Percentiles rank a stretch among this genome's conserved stretches.
These are phyloP conservation scores for Drosophila athabasca DNA, from an alignment of 1,140 invertebrate genomes.

Conservation along the genomic window DNA sequence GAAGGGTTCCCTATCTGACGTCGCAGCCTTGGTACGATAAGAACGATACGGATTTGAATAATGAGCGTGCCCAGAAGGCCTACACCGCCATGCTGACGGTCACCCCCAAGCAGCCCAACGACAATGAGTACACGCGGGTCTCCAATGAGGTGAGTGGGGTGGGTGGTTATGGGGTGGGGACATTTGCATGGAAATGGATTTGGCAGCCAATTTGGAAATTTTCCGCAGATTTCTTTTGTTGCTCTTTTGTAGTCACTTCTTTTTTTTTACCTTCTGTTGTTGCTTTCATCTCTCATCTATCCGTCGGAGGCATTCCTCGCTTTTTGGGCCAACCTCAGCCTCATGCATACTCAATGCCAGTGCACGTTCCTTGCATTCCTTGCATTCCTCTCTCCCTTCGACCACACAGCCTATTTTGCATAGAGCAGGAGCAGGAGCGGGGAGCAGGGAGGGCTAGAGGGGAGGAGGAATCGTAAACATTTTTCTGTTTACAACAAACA, in stretches of 20 bases:
- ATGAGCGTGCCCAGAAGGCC: slow-evolving; percentile 93
- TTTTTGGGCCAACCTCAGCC: slow-evolving; percentile 4
- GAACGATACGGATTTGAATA: slow-evolving; percentile 91
- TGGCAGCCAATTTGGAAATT: slow-evolving; percentile 36
- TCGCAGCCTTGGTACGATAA: slow-evolving; percentile 92
- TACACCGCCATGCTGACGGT: slow-evolving; percentile 96
- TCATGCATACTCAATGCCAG: slow-evolving; percentile 60
- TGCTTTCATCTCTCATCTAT: background rate
- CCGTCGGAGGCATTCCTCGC: background rate
- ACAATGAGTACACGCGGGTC: slow-evolving; percentile 90
- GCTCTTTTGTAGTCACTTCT: too few relatives aligned
- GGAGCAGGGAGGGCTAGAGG: too few relatives aligned
- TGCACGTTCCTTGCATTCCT: slow-evolving; percentile 31
- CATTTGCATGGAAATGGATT: slow-evolving; percentile 67
- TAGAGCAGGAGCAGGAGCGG: background rate
- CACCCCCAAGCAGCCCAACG: slow-evolving; percentile 92
- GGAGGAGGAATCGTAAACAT: slow-evolving; percentile 50
- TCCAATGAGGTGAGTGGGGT: slow-evolving; percentile 87
- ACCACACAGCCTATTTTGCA: slow-evolving; percentile 43
- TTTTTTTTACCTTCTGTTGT: slow-evolving; percentile 1
- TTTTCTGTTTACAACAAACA: slow-evolving; percentile 42
- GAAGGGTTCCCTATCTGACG: slow-evolving; percentile 72
- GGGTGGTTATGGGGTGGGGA: background rate
- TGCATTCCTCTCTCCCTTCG: background rate
- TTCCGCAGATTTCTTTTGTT: slow-evolving; percentile 29